Percentiles rank a stretch among this genome's conserved stretches.
Conservation (phyloP, 2,113 vertebrate genomes). For the Dipodomys stephensi region DNA sequence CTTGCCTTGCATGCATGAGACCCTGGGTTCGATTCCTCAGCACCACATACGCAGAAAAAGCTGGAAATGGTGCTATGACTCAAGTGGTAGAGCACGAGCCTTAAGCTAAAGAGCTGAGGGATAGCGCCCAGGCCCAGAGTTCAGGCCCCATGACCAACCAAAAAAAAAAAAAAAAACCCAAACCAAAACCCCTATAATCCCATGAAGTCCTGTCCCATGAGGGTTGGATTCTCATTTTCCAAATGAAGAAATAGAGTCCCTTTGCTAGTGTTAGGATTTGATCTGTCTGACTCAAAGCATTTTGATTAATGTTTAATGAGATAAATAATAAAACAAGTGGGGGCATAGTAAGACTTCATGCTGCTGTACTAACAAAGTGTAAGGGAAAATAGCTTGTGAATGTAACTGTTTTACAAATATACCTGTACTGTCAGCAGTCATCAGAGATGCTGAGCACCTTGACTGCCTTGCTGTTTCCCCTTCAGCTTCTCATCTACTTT, state of each 20-base stretch:
- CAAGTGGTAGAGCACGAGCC: too few species aligned
- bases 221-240: neutral
- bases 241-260: slow-evolving; percentile 35
- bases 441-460: neutral
- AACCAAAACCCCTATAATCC: neutral
- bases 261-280: neutral
- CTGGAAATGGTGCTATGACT: too few species aligned
- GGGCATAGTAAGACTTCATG: neutral
- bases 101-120: too few species aligned
- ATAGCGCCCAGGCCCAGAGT: too few species aligned
- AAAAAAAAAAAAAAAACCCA: too few species aligned
- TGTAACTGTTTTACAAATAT: neutral
- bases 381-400: neutral
- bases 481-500: too few species aligned
- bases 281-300: slow-evolving; percentile 37
- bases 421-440: neutral
- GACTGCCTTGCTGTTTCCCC: neutral
- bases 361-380: neutral
- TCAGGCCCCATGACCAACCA: too few species aligned
- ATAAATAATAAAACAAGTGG: neutral
- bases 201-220: neutral
- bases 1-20: too few species aligned
- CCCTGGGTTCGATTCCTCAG: too few species aligned
- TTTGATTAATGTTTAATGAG: slow-evolving; percentile 1
- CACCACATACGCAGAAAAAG: too few species aligned